Conservation (phyloP, 2,888 invertebrate genomes). For the Eubasilissa splendida region DNA sequence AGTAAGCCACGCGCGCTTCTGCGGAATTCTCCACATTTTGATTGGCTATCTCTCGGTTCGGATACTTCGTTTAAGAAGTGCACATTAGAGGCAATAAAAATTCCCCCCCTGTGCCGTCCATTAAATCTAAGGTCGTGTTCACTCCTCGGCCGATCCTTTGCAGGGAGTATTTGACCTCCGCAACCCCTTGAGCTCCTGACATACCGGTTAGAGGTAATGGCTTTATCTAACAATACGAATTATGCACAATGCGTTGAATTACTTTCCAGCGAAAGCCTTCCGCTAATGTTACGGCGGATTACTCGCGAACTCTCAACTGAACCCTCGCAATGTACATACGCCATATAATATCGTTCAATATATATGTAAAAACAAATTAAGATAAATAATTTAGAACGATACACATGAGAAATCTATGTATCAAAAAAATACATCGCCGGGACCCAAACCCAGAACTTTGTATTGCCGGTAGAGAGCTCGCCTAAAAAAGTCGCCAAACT, state of each 20-base stretch:
- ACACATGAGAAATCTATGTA: too few relatives aligned
- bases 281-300: constrained; percentile 13
- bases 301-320: constrained; percentile 9
- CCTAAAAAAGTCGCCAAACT: too few relatives aligned
- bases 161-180: constrained; percentile 22
- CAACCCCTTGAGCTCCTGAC: constrained; percentile 17
- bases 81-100: constrained; percentile 39
- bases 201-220: constrained; percentile 22
- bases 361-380: too few relatives aligned
- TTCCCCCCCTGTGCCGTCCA: constrained; percentile 6
- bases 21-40: constrained; percentile 20
- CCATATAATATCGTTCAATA: too few relatives aligned
- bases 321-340: too few relatives aligned
- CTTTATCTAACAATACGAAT: constrained; percentile 26
- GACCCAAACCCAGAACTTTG: too few relatives aligned
- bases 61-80: constrained; percentile 20
- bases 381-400: too few relatives aligned
- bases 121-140: constrained; percentile 21
- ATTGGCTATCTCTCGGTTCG: constrained; percentile 10
- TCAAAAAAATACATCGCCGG: too few relatives aligned
- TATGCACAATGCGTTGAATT: constrained; percentile 14
- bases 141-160: constrained; percentile 4
- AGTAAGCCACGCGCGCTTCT: constrained; percentile 14
- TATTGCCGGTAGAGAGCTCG: too few relatives aligned
- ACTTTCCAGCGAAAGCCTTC: constrained; percentile 5